Percentiles rank a stretch among this genome's conserved stretches.
Evolutionary conservation across 2,113 vertebrate species (phyloP).

Genomic region (Oryzias javanicus): DNA sequence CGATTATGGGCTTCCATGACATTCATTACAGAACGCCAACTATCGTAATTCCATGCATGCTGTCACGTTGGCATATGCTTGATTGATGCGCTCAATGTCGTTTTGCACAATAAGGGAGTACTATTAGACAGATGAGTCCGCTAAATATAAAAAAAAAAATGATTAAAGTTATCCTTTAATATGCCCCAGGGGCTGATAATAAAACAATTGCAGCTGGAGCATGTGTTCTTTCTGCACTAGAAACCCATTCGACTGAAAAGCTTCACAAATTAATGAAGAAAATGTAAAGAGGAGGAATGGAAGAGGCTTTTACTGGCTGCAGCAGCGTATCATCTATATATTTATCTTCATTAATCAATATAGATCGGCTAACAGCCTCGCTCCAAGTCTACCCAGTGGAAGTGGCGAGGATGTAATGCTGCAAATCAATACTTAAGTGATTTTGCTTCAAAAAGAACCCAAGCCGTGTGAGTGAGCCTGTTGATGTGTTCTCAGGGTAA

Average conservation of each 20-base stretch:
- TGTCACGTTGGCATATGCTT: background rate
- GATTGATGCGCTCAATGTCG: conserved; percentile 1
- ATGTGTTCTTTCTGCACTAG: background rate
- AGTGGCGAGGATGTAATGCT: conserved; percentile 37
- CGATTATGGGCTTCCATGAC: no score
- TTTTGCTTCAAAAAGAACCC: conserved; percentile 55
- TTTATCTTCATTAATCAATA: conserved; percentile 54
- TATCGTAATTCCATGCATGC: no score
- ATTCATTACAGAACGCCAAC: no score
- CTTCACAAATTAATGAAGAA: conserved; percentile 12
- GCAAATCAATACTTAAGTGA: conserved; percentile 59
- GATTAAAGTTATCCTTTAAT: conserved; percentile 7
- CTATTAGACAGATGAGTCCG: background rate
- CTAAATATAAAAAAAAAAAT: conserved; percentile 2
- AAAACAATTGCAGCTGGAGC: conserved; percentile 1
- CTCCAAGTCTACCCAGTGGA: conserved; percentile 34
- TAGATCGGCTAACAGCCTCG: conserved; percentile 47
- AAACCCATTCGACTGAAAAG: conserved; percentile 4
- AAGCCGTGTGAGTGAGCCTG: conserved; percentile 48
- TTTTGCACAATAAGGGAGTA: background rate
- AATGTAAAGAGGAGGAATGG: conserved; percentile 4
- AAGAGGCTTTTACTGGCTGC: conserved; percentile 22
- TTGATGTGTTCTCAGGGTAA: conserved; percentile 36
- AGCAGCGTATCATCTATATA: conserved; percentile 24
- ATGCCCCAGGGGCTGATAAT: background rate